Evolutionary conservation across 2,797 vertebrate species (phyloP).

Genomic region (Anisognathus igniventris): DNA sequence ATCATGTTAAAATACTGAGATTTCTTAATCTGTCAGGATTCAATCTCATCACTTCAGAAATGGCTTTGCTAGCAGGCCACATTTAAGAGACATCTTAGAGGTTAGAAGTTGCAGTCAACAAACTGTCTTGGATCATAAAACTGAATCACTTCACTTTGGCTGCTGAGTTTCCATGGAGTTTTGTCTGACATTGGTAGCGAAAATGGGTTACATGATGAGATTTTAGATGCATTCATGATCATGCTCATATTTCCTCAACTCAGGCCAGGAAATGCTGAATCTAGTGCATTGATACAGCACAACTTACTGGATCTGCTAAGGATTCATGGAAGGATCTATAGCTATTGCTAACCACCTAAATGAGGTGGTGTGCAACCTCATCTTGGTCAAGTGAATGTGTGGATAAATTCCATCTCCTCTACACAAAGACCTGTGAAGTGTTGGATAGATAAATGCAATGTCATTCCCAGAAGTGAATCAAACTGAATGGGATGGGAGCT

Average conservation of each 20-base stretch:
- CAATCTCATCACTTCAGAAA: background rate
- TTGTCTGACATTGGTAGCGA: background rate
- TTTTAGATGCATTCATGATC: background rate
- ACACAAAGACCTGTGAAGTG: background rate
- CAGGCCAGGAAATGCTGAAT: background rate
- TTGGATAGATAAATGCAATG: background rate
- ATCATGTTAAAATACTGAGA: background rate
- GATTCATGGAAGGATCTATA: background rate
- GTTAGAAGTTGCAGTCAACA: background rate
- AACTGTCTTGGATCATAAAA: background rate
- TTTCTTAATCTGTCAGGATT: background rate
- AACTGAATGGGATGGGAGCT: background rate
- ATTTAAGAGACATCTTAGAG: background rate
- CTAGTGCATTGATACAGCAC: fast-evolving
- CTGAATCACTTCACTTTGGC: background rate
- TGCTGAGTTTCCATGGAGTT: background rate
- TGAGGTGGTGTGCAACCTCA: background rate
- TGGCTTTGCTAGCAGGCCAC: background rate
- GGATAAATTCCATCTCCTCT: background rate
- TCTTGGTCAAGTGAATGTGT: background rate
- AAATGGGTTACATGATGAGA: background rate
- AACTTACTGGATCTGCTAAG: background rate
- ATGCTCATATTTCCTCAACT: background rate
- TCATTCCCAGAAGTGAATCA: background rate
- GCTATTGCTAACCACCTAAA: background rate